Base-by-base conservation (phyloP, 2,113 vertebrate genomes). In the Brachirus orientalis region DNA sequence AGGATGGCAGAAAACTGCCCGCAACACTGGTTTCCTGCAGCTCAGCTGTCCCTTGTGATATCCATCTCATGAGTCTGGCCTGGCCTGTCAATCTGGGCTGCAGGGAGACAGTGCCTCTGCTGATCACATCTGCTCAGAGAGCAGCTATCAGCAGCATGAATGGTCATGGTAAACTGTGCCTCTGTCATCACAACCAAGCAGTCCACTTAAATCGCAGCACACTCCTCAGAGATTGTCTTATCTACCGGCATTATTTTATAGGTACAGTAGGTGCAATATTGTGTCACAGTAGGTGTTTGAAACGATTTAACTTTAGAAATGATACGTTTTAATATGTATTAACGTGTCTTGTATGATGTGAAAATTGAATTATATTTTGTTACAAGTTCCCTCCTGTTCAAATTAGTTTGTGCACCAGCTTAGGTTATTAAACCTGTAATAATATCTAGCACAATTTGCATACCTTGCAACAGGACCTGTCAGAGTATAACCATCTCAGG, bases 21-120 rank as follows among this genome's bases (percentile, higher is more conserved):
- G 82, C 84, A 72, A 75, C 70, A 61, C 69, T 84, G 83, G 77
- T 87, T 90, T 85, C 85, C 84, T 86, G 75, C 80, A 79, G 72
- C 82, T 82, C 80, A 67, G 80, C 86, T 89, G 86, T 87, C 87
- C 83, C 83, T 69, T 75, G 81, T 83, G 86, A 90, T 89, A 89
- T 85, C 84, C 72, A 86, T 90, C 88, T 89, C 80, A 59, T 44
- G 59, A 80, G 82, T 86, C 74, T 79, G 73, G 82, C 82, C 85
- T 80, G 77, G 80, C 76, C 78, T 88, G 89, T 90, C 90, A 89
- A 80, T 89, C 88, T 84, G 72, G 67, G 78, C 80, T 84, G 82
- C 72, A 74, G 77, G 89, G 77, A 80, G 80, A 69, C 75, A 69
- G 61, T 84, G 86, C 85, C 84, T 86, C 73, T 35, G 70, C 80